Base-by-base conservation (phyloP, 2,797 vertebrate genomes). In the Melanotaenia maccullochi region DNA sequence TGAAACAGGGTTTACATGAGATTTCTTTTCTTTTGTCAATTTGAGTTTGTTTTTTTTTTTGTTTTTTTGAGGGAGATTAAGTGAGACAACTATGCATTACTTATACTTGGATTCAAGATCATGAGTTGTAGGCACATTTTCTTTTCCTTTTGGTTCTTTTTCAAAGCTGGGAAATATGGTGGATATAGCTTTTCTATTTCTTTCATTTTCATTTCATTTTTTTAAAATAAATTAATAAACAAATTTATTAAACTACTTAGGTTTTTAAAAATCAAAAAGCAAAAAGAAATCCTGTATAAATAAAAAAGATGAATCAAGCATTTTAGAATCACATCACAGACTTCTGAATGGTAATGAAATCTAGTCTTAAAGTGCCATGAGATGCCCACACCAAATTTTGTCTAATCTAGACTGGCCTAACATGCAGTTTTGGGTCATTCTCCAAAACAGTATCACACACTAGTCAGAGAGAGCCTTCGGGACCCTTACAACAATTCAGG, bases 1-100 rank as follows among this genome's bases (percentile, higher is more conserved):
- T 9, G 28, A 58, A 36, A 25, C n/a, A 9, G 47, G 71, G 77
- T 86, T 85, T 85, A 82, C 78, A 86, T 85, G 65, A 63, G 69
- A 81, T 81, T 75, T 78, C 24, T 73, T 86, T 11, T 71, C 63
- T 64, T 72, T 38, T 22, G 59, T 51, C 69, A 40, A 75, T 73
- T 44, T 30, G 76, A 78, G 28, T 30, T 30, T 30, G 28, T n/a
- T n/a, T n/a, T n/a, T n/a, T 25, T 25, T 25, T 25, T 28, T 28
- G 0, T 84, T 86, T 76, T 76, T 49, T 49, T 49, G 80, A 77
- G 67, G 78, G 30, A 18, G 52, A 82, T 64, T 78, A 74, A 73
- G 58, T 72, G 57, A 83, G 57, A 83, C 73, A 85, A 85, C 80
- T 65, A 63, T 62, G 65, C 36, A 67, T 74, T 24, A 73, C 63